Evolutionary conservation across 2,113 vertebrate species (phyloP).

Genomic region (Notothenia rossii): DNA sequence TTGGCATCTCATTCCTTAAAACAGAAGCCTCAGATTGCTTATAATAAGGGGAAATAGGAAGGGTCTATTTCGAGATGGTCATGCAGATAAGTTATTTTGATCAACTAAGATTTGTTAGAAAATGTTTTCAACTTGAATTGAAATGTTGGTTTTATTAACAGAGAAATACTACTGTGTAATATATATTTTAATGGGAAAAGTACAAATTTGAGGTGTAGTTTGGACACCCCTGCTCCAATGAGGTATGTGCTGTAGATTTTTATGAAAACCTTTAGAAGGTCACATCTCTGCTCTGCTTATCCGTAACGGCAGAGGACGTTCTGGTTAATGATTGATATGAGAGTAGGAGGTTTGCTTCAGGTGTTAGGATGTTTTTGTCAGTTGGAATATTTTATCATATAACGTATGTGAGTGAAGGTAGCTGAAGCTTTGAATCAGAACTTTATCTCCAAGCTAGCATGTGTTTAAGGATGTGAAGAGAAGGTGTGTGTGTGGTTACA

Average conservation of each 20-base stretch:
- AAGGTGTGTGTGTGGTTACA: not conserved
- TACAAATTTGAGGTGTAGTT: too few species aligned
- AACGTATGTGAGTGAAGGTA: not conserved
- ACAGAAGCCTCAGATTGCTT: too few species aligned
- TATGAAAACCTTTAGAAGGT: not conserved
- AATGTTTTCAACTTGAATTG: too few species aligned
- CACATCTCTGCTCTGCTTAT: not conserved
- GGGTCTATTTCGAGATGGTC: too few species aligned
- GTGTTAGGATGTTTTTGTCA: not conserved
- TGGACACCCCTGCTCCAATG: too few species aligned
- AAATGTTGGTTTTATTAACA: too few species aligned
- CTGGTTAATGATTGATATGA: slow-evolving; percentile 40
- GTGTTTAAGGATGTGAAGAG: slow-evolving; percentile 7
- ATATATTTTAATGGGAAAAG: too few species aligned
- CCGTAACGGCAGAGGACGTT: not conserved
- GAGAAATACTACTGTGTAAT: too few species aligned
- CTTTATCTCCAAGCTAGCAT: slow-evolving; percentile 11
- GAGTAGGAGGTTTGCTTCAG: not conserved
- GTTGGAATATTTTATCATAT: not conserved
- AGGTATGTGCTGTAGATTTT: not conserved
- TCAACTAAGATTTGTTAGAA: too few species aligned
- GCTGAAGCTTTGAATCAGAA: not conserved
- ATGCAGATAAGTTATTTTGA: too few species aligned
- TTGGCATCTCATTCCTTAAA: too few species aligned
- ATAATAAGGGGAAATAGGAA: too few species aligned